Base-by-base conservation (phyloP, 2,888 invertebrate species). In the Cremastinae sp. region DNA sequence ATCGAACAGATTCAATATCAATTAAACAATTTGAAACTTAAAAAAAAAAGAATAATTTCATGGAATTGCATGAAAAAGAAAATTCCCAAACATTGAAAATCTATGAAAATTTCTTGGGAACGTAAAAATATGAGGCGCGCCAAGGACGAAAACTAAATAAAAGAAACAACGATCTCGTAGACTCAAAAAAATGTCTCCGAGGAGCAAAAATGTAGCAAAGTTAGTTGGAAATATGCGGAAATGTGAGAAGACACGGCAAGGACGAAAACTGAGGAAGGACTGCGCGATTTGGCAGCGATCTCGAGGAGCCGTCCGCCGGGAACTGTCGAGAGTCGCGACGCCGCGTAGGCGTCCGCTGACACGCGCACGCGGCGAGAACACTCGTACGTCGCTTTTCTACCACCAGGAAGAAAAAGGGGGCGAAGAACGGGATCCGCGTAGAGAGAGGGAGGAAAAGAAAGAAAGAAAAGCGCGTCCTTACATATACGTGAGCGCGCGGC, bases 271-370 rank as follows among this genome's bases (percentile, higher is more conserved):
- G 83, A 83, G 84, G 80, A 85, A 84, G 85, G 84, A 86, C 85
- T 83, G 84, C 77, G 74, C 77, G 77, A 59, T 74, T 74, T 77
- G 70, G 82, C 85, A 85, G 83, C 85, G 86, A 86, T 85, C 87
- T 88, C 86, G 86, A 86, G 84, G 84, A 86, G 86, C 84, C 86
- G 86, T 86, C 86, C 85, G 85, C 86, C 86, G 86, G 82, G 87
- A 87, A 88, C 89, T 89, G 89, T 87, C 84, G 87, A 88, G 87
- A 87, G 87, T 88, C 87, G 87, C 87, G 88, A 87, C 87, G 88
- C 83, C 84, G 70, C 87, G 88, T 87, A 85, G 85, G 86, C 87
- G 86, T 86, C 83, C 84, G 80, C 81, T 84, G 82, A 81, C 80
- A 56, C 58, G 78, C 75, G 78, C 76, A 78, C 72, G 72, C 56